Conservation (phyloP, 1,140 invertebrate genomes). For the Scylla paramamosain region DNA sequence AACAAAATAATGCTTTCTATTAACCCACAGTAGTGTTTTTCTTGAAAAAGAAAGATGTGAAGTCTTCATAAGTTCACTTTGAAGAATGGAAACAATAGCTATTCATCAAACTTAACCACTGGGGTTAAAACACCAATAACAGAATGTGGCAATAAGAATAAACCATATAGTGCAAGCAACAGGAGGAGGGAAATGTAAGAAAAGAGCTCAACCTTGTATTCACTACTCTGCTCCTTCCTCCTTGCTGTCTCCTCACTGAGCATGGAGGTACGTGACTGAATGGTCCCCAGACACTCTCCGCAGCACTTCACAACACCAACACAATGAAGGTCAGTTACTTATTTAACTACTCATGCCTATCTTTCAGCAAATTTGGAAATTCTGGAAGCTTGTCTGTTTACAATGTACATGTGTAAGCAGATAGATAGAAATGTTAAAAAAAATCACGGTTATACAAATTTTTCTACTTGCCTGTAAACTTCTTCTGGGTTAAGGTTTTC, state of each 20-base stretch:
- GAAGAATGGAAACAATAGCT: not conserved
- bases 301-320: not conserved
- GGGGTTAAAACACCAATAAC: not conserved
- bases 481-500: constrained; percentile 91
- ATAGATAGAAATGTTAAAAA: no score
- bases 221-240: constrained; percentile 30
- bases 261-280: not conserved
- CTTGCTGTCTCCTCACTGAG: constrained; percentile 32
- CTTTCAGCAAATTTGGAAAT: not conserved
- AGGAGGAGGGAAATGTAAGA: not conserved
- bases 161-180: not conserved
- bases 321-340: not conserved
- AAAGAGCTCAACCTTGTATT: not conserved
- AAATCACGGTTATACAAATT: not conserved
- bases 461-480: constrained; percentile 82
- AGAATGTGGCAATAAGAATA: not conserved
- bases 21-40: not conserved
- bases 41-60: not conserved
- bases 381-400: not conserved
- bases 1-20: no score
- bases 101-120: not conserved
- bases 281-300: constrained; percentile 9
- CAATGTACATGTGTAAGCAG: no score
- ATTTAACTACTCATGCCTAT: not conserved
- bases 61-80: not conserved